Base-by-base conservation (phyloP, 2,888 invertebrate species). In the Atethmia centrago region DNA sequence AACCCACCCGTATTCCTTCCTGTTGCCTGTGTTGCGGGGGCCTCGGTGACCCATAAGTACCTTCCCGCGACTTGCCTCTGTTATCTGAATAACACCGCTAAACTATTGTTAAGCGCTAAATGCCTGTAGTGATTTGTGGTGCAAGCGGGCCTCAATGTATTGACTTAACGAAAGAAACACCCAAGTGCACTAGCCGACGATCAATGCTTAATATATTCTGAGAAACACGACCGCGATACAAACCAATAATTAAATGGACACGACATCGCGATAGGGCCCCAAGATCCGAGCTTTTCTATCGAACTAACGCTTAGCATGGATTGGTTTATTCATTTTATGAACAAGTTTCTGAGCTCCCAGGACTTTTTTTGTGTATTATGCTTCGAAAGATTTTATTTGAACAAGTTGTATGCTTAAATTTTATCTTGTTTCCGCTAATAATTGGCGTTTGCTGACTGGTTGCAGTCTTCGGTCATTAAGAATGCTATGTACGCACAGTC, bases 191-290 rank as follows among this genome's bases (percentile, higher is more conserved):
- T 59, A 31, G 31, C 31, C 49, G 21, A 36, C 53, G 49, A 64
- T 64, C 63, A 67, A 68, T 64, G 64, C 67, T 56, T 9, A 64
- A 16, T 49, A 21, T 56, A 69, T 69, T 51, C 28, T 51, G 64
- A 25, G 7, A 28, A 31, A 28, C 8, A 9, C 9, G 25, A 47
- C 42, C 10, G 8, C n/a, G 14, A 47, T 61, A 36, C 45, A 31
- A 49, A 40, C 40, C 21, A 19, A 16, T 64, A 55, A 77, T 62
- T 66, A 51, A 63, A 77, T n/a, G 31, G 31, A 47, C 28, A 47
- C 21, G 47, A 47, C 21, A 31, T 31, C 21, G 21, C 2, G n/a
- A 63, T 49, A 45, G 19, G 25, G 3, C 16, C 21, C 28, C 12
- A 21, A 21, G n/a, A 65, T 62, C 74, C 10, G 14, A 21, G 2